Conservation (phyloP, 1,140 invertebrate genomes). For the Drosophila pectinifera region DNA sequence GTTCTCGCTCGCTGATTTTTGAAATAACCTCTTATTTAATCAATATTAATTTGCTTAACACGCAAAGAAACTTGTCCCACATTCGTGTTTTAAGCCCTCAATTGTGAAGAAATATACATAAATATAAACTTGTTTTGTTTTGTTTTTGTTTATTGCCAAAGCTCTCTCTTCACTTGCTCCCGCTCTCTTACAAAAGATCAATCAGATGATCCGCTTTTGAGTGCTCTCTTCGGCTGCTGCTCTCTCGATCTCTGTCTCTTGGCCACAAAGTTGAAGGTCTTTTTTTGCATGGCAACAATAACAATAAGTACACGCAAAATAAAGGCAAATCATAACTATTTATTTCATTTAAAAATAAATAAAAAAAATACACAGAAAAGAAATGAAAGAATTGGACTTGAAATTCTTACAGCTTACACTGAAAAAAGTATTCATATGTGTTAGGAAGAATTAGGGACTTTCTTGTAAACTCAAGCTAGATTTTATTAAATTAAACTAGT, state of each 20-base stretch:
- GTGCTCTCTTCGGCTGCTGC: conserved; percentile 14
- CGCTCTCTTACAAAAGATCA: conserved; percentile 29
- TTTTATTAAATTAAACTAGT: too few species aligned
- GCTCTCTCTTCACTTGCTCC: conserved; percentile 21
- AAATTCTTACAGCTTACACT: conserved; percentile 4
- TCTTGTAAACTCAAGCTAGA: too few species aligned
- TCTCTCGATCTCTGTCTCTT: conserved; percentile 17
- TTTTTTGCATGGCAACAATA: conserved; percentile 62
- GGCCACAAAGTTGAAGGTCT: conserved; percentile 70
- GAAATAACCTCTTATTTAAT: conserved; percentile 36
- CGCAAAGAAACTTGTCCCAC: conserved; percentile 49
- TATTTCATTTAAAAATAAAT: neutral
- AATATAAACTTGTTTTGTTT: conserved; percentile 51
- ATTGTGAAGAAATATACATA: conserved; percentile 40
- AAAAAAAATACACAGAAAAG: neutral
- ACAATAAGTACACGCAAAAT: conserved; percentile 13
- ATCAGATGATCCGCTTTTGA: conserved; percentile 19
- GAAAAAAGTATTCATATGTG: neutral
- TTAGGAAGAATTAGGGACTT: too few species aligned
- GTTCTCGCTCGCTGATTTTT: conserved; percentile 23
- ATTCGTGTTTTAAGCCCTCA: conserved; percentile 21
- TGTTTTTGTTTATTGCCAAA: conserved; percentile 47
- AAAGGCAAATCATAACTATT: conserved; percentile 15
- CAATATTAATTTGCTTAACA: conserved; percentile 26
- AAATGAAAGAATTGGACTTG: neutral